These are phyloP conservation scores for Drosophila mimetica DNA, from an alignment of 2,888 invertebrate genomes.

Conservation along the genomic window DNA sequence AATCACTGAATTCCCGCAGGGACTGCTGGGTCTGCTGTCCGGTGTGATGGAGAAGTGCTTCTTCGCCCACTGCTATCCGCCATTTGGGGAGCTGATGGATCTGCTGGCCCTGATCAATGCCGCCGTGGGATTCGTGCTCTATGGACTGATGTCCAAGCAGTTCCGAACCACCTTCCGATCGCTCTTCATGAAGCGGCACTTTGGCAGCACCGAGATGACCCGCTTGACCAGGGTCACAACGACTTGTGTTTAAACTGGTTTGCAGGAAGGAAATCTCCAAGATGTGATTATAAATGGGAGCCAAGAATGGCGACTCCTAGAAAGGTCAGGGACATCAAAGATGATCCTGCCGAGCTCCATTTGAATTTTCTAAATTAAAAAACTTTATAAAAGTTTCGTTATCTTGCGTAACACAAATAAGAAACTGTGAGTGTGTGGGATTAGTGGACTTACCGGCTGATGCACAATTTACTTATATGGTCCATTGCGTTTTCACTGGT, in stretches of 20 bases:
- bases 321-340: constrained; percentile 27
- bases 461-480: neutral
- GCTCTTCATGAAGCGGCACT: constrained; percentile 90
- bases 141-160: constrained; percentile 97
- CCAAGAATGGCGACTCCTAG: neutral
- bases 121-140: constrained; percentile 96
- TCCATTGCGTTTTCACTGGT: neutral
- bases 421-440: constrained; percentile 16
- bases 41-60: constrained; percentile 89
- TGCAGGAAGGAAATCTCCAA: neutral
- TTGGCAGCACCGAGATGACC: constrained; percentile 82
- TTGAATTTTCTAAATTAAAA: constrained; percentile 32
- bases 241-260: constrained; percentile 80
- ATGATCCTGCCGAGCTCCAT: constrained; percentile 12
- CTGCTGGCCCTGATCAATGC: constrained; percentile 95
- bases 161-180: constrained; percentile 91
- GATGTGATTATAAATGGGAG: constrained; percentile 25
- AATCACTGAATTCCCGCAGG: constrained; percentile 95
- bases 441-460: neutral
- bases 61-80: constrained; percentile 91
- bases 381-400: constrained; percentile 47
- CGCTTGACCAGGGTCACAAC: constrained; percentile 83
- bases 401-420: constrained; percentile 22
- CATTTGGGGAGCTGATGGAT: constrained; percentile 95
- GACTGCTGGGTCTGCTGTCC: constrained; percentile 89